Percentiles rank a stretch among this genome's conserved stretches.
These are phyloP conservation scores for Petrocephalus sullivani DNA, from an alignment of 2,797 vertebrate species.

Conservation along the genomic window DNA sequence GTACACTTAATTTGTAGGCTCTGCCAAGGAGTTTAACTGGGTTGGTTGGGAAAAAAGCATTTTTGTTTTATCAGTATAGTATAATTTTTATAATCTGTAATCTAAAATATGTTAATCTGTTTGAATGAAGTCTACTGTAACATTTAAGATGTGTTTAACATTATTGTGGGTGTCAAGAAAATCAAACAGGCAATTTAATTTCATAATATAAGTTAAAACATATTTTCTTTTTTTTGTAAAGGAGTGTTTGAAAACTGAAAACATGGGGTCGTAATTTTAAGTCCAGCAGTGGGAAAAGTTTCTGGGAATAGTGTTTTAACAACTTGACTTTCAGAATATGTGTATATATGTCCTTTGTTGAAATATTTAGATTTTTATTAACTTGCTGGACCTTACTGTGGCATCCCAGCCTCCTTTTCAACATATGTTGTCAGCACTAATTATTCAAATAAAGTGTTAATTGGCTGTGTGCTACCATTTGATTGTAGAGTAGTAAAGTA, in stretches of 20 bases:
- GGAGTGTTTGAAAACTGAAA: neutral
- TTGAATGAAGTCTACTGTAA: neutral
- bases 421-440: conserved; percentile 19
- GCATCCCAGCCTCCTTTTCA: conserved; percentile 6
- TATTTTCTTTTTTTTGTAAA: neutral
- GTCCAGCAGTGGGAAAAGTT: neutral
- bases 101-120: neutral
- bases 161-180: neutral
- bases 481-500: conserved; percentile 9
- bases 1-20: neutral
- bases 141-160: neutral
- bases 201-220: neutral
- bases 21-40: neutral
- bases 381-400: neutral
- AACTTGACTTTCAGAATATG: neutral
- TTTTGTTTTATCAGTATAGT: neutral
- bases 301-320: neutral
- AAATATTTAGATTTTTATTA: neutral
- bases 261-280: neutral
- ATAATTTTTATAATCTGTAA: neutral
- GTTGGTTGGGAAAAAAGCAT: neutral
- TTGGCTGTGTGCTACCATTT: conserved; percentile 17
- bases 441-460: conserved; percentile 23
- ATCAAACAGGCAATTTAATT: neutral
- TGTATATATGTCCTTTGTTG: neutral